Evolutionary conservation across 2,888 invertebrate genomes (phyloP), one percentile per base, ranked within the genome.

Genomic region (Drosophila subsilvestris): DNA sequence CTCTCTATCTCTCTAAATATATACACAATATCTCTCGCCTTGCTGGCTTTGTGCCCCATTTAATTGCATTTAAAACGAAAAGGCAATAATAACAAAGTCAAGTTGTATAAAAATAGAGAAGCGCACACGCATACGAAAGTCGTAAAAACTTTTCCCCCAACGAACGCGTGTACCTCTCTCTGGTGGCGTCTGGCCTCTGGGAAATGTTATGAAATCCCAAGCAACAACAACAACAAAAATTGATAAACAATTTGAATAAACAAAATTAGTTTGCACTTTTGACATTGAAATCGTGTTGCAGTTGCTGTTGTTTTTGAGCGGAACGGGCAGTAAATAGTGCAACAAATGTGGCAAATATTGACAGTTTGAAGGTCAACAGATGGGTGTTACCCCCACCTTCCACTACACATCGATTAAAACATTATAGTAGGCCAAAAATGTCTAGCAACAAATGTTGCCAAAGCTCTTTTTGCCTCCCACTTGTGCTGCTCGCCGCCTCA

Each of bases 361-460:
- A 61, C 69, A 70, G 45, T 43, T 69, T 80, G 72, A 82, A 86
- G 82, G 87, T 80, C 79, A 84, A 55, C 66, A 74, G 3, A 42
- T 42, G 14, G 55, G 55, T 37, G 20, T 58, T 50, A 48, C 60
- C 70, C 74, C 66, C 37, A 37, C 14, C 7, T 37, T 7, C 14
- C n/a, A 37, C 37, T 6, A n/a, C n/a, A 37, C 37, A 37, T 37
- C 37, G 37, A 37, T 37, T 37, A 12, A 37, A 37, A 37, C 37
- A 37, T n/a, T 37, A 37, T n/a, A n/a, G 37, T 37, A 37, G 37
- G 37, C 37, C 37, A 37, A n/a, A 44, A 25, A 18, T 49, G 81
- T 80, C 78, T 79, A 72, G 78, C 75, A 78, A 80, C 75, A 43
- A 37, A 80, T 80, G 78, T 74, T 80, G 78, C 71, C 63, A 66